phyloP scores from a whole-genome alignment of 2,888 invertebrate genomes.

The Campoletis raptor region DNA sequence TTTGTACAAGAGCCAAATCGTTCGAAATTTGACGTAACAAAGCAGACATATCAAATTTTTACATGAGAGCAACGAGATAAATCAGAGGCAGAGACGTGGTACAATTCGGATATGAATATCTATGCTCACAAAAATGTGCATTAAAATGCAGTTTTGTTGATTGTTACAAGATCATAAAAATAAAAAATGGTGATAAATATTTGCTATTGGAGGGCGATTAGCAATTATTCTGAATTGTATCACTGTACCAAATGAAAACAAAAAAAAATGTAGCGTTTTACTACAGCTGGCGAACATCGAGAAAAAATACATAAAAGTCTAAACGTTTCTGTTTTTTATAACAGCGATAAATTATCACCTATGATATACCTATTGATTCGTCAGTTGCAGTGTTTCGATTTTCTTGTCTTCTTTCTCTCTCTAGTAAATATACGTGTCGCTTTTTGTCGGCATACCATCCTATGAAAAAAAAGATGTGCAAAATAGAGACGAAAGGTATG shows the following conservation, averaged over 20 bases:
- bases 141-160: neutral
- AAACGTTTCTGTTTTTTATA: conserved; percentile 35
- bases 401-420: conserved; percentile 48
- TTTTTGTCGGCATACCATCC: conserved; percentile 85
- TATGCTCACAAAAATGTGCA: neutral
- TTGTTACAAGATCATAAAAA: neutral
- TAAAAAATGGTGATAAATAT: neutral
- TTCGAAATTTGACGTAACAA: conserved; percentile 40
- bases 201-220: neutral
- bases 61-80: conserved; percentile 52
- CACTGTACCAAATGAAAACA: conserved; percentile 4
- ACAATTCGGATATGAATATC: conserved; percentile 1
- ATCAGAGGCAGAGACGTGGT: conserved; percentile 2
- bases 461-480: conserved; percentile 78
- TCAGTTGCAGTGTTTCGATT: conserved; percentile 45
- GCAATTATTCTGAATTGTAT: neutral
- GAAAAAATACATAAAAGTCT: conserved; percentile 26
- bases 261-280: conserved; percentile 42
- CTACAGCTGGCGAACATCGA: conserved; percentile 49
- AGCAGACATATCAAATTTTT: conserved; percentile 31
- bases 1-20: conserved; percentile 38
- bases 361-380: conserved; percentile 54
- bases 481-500: conserved; percentile 34
- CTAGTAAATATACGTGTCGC: conserved; percentile 95
- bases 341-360: conserved; percentile 24